A percentile compares a stretch with the other conserved stretches of the same genome.
phyloP scores from a whole-genome alignment of 2,113 vertebrate species.

The Piliocolobus tephrosceles region DNA sequence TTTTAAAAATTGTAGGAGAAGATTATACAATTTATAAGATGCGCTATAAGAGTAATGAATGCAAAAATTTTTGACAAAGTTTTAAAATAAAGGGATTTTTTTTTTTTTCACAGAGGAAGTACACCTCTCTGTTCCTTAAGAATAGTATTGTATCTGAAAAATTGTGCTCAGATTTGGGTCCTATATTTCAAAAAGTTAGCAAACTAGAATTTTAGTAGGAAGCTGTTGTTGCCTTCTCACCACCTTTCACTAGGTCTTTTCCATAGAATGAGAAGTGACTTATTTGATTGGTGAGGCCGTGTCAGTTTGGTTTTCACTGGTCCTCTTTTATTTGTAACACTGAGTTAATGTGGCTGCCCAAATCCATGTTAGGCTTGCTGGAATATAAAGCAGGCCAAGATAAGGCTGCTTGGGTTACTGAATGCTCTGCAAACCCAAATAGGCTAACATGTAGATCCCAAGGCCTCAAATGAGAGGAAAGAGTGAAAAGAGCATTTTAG shows the following conservation, averaged over 20 bases:
- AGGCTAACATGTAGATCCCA: not conserved
- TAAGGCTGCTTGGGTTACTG: not conserved
- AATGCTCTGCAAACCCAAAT: not conserved
- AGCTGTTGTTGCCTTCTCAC: not conserved
- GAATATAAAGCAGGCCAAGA: not conserved
- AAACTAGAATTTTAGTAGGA: not conserved
- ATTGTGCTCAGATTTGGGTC: not conserved
- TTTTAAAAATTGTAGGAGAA: not conserved
- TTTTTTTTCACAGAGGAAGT: not conserved
- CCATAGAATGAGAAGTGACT: not conserved
- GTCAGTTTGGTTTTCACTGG: not conserved
- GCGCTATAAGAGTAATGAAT: not conserved
- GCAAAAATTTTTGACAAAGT: not conserved
- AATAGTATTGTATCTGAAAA: not conserved
- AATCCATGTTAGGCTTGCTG: not conserved
- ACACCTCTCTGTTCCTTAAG: not conserved
- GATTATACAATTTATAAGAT: not conserved
- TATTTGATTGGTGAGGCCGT: not conserved
- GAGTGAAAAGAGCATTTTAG: not conserved
- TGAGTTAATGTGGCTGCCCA: not conserved
- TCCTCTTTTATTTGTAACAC: not conserved
- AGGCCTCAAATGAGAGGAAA: not conserved
- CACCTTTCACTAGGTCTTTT: not conserved
- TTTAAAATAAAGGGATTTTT: not conserved
- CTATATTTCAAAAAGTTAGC: not conserved